These are phyloP conservation scores for Apteryx owenii DNA, from an alignment of 2,113 vertebrate species.

Conservation along the genomic window DNA sequence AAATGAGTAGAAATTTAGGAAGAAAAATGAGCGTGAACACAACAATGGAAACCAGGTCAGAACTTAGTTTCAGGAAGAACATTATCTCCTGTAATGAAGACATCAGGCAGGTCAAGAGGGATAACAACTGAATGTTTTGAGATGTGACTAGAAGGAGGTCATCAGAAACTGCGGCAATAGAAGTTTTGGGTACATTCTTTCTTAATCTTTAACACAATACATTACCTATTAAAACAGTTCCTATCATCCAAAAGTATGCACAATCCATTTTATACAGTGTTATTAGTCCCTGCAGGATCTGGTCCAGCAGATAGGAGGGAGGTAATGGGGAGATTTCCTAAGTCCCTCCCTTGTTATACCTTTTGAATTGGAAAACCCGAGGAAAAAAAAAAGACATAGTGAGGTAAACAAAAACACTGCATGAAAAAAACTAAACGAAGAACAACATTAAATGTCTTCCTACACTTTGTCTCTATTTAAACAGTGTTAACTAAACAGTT, in stretches of 20 bases:
- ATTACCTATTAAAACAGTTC: neutral
- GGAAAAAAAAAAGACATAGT: neutral
- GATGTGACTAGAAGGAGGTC: neutral
- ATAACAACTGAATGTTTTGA: neutral
- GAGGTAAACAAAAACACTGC: neutral
- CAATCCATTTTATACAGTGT: neutral
- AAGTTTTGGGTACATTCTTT: neutral
- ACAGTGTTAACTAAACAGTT: neutral
- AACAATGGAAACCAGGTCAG: neutral
- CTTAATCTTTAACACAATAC: neutral
- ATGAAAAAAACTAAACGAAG: neutral
- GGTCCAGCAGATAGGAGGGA: neutral
- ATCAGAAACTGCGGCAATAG: neutral
- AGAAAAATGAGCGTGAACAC: neutral
- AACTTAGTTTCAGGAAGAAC: neutral
- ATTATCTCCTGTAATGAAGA: neutral
- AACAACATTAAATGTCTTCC: neutral
- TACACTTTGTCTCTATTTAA: neutral
- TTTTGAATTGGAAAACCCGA: neutral
- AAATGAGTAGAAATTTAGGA: neutral
- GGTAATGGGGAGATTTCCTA: neutral
- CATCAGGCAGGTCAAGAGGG: neutral
- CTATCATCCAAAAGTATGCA: accelerated
- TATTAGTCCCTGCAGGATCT: neutral
- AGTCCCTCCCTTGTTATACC: neutral